Conservation (phyloP, 2,888 invertebrate genomes). For the Lamellibrachia satsuma region DNA sequence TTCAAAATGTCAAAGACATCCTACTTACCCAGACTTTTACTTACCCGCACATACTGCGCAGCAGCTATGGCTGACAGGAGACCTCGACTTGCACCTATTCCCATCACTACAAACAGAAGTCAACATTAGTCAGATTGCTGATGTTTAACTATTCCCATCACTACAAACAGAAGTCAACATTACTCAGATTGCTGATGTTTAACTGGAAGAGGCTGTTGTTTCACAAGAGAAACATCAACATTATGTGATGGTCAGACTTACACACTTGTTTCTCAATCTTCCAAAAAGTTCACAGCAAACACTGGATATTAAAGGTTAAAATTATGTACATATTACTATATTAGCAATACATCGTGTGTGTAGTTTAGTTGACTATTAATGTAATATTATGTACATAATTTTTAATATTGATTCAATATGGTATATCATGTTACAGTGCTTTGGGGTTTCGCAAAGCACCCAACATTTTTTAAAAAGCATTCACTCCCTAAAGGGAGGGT, state of each 20-base stretch:
- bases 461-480: not conserved
- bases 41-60: constrained; percentile 37
- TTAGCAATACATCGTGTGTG: not conserved
- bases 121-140: not conserved
- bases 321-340: too few relatives aligned
- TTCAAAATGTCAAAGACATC: too few relatives aligned
- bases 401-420: not conserved
- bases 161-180: not conserved
- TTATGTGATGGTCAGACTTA: not conserved
- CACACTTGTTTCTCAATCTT: not conserved
- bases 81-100: not conserved
- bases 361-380: not conserved
- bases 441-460: not conserved
- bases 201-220: not conserved
- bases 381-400: not conserved
- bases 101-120: not conserved
- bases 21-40: constrained; percentile 20
- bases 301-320: too few relatives aligned
- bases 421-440: not conserved
- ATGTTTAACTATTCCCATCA: not conserved
- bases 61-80: not conserved
- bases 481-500: too few relatives aligned
- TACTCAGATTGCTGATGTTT: not conserved
- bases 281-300: not conserved
- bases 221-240: not conserved